Conservation (phyloP, 2,113 vertebrate species). For the Pygoscelis adeliae region DNA sequence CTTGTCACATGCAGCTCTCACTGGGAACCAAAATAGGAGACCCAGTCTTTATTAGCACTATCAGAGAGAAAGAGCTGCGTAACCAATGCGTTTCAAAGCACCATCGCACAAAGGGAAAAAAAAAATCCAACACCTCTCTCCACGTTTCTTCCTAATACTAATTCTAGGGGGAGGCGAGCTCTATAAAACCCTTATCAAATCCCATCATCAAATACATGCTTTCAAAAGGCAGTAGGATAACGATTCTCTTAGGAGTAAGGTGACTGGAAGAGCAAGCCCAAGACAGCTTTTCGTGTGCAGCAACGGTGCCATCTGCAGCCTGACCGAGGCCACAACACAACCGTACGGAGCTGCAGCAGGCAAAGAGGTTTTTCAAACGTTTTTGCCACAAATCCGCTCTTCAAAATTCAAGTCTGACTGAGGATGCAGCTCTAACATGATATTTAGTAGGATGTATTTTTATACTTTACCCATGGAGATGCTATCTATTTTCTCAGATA, state of each 20-base stretch:
- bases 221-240: neutral
- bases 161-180: neutral
- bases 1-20: neutral
- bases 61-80: neutral
- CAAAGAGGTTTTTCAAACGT: rapidly evolving
- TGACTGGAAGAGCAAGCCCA: neutral
- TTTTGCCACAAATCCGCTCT: neutral
- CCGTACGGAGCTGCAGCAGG: rapidly evolving
- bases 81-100: neutral
- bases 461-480: neutral
- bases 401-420: neutral
- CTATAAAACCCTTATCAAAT: neutral
- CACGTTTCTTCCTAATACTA: neutral
- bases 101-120: neutral
- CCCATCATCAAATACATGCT: neutral
- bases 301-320: constrained; percentile 27
- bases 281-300: neutral
- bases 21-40: neutral
- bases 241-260: neutral
- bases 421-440: rapidly evolving
- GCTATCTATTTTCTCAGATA: neutral
- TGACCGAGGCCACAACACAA: neutral
- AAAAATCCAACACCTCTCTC: neutral
- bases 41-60: neutral
- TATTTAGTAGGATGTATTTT: neutral